A percentile compares a stretch with the other conserved stretches of the same genome.
Evolutionary conservation across 2,888 invertebrate species (phyloP).

Genomic region (Nebria salina): DNA sequence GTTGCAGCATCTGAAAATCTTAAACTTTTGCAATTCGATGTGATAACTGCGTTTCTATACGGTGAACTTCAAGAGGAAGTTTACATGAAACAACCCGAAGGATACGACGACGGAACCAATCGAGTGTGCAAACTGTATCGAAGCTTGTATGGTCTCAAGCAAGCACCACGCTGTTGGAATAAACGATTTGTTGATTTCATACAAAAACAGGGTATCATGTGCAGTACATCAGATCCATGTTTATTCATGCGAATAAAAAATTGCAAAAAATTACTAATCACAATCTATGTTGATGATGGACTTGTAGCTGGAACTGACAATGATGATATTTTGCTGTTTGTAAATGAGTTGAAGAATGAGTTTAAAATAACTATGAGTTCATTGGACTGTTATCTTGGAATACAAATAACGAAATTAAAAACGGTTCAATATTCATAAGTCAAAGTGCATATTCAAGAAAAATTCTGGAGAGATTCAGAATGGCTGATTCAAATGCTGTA

Average conservation of each 20-base stretch:
- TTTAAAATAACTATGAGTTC: background rate
- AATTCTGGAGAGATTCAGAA: background rate
- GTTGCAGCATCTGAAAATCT: background rate
- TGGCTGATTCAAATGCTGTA: background rate
- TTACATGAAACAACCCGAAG: conserved; percentile 3
- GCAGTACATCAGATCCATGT: conserved; percentile 1
- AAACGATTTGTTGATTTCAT: background rate
- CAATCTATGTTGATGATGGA: background rate
- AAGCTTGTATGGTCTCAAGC: conserved; percentile 5
- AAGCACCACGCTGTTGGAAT: conserved; percentile 7
- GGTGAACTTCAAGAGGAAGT: background rate
- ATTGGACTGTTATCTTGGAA: background rate
- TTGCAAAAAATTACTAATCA: background rate
- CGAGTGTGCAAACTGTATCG: background rate
- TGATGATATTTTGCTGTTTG: background rate
- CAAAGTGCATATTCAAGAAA: background rate
- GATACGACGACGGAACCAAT: background rate
- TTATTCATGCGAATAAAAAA: background rate
- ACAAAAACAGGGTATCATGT: background rate
- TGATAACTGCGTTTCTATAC: background rate
- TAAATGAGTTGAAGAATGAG: background rate
- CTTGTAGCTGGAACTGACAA: background rate
- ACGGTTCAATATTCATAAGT: background rate
- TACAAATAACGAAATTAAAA: background rate
- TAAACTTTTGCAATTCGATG: background rate